phyloP scores from a whole-genome alignment of 2,888 invertebrate genomes.

The Crematogaster levior region DNA sequence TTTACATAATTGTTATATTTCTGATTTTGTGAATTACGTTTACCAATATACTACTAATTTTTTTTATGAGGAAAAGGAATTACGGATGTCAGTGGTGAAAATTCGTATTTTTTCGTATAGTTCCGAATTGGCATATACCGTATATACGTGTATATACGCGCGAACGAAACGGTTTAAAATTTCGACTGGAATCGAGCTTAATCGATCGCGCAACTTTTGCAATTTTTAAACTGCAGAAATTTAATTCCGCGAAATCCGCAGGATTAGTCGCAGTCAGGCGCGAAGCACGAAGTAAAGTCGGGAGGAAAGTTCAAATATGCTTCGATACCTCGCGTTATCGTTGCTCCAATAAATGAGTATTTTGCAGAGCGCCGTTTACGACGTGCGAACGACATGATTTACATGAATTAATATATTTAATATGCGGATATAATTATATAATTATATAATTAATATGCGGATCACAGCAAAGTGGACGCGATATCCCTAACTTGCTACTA shows the following conservation, averaged over 20 bases:
- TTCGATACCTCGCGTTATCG: conserved; percentile 8
- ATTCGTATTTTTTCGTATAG: background rate
- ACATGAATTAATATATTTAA: conserved; percentile 38
- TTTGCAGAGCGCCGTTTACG: background rate
- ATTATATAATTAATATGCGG: conserved; percentile 52
- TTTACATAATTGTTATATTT: background rate
- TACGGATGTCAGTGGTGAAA: background rate
- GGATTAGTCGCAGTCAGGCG: conserved; percentile 11
- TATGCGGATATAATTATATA: no score
- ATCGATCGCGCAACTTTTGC: background rate
- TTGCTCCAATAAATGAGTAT: background rate
- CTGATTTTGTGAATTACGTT: background rate
- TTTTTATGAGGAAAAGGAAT: background rate
- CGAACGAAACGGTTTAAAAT: background rate
- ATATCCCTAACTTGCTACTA: conserved; percentile 38
- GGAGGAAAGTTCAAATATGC: background rate
- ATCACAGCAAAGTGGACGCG: conserved; percentile 14
- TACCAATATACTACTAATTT: background rate
- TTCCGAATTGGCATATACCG: background rate
- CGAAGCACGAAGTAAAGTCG: conserved; percentile 12
- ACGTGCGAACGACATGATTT: background rate
- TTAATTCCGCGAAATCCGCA: background rate
- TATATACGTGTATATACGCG: no score
- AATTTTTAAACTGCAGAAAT: background rate
- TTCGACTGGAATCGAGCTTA: background rate